Evolutionary conservation across 2,113 vertebrate genomes (phyloP).

Genomic region (Progne subis): DNA sequence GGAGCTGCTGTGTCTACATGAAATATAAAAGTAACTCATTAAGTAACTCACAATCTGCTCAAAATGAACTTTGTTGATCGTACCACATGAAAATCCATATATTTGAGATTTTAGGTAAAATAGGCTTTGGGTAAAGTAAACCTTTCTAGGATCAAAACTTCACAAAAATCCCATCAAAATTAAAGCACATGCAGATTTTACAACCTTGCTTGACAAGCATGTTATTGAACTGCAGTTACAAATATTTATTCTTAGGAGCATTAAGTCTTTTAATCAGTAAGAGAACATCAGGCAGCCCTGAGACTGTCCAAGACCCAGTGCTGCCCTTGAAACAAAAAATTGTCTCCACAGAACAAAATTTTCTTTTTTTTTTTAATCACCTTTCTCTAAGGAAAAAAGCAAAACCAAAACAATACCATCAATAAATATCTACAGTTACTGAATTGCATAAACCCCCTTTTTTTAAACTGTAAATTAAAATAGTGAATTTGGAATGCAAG

Average conservation of each 20-base stretch:
- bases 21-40: background rate
- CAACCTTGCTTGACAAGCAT: background rate
- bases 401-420: background rate
- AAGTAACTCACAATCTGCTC: background rate
- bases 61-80: background rate
- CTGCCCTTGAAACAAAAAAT: background rate
- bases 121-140: background rate
- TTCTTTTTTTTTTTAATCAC: background rate
- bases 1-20: background rate
- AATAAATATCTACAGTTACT: background rate
- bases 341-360: background rate
- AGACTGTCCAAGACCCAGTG: background rate
- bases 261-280: background rate
- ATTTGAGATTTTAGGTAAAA: background rate
- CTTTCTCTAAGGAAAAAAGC: background rate
- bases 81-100: background rate
- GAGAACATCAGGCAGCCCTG: background rate
- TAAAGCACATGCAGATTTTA: background rate
- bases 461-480: background rate
- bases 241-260: background rate
- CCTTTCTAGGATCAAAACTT: background rate
- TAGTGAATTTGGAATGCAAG: background rate
- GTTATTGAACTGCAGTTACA: background rate
- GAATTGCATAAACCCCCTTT: rapidly evolving
- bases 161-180: background rate